These are phyloP conservation scores for Teinopalpus imperialis DNA, from an alignment of 2,888 invertebrate species.

Conservation along the genomic window DNA sequence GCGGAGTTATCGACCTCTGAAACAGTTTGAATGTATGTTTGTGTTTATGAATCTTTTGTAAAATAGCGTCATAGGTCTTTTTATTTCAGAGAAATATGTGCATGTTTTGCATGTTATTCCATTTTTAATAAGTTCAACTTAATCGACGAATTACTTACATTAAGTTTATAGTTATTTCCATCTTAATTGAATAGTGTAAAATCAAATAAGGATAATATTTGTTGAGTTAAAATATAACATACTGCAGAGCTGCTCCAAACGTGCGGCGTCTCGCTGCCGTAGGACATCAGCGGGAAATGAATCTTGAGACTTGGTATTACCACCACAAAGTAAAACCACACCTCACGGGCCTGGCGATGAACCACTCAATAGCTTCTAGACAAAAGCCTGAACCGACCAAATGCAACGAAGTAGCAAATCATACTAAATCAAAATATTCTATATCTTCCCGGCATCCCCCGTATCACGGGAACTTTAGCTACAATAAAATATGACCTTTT, in stretches of 20 bases:
- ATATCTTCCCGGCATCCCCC: slow-evolving; percentile 43
- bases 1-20: slow-evolving; percentile 57
- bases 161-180: too few species aligned
- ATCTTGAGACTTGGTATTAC: slow-evolving; percentile 64
- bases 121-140: too few species aligned
- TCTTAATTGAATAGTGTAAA: too few species aligned
- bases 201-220: too few species aligned
- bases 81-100: too few species aligned
- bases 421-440: slow-evolving; percentile 68
- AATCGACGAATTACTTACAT: too few species aligned
- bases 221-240: too few species aligned
- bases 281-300: slow-evolving; percentile 82
- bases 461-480: slow-evolving; percentile 54
- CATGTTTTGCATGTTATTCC: too few species aligned
- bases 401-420: slow-evolving; percentile 35
- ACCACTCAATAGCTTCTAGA: slow-evolving; percentile 32
- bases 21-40: not conserved
- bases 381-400: slow-evolving; percentile 25
- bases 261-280: slow-evolving; percentile 79
- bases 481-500: slow-evolving; percentile 34
- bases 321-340: slow-evolving; percentile 34
- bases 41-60: not conserved
- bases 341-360: slow-evolving; percentile 16
- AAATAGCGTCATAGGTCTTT: too few species aligned
- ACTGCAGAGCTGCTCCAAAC: slow-evolving; percentile 78